Evolutionary conservation across 2,113 vertebrate genomes (phyloP), one percentile per base, ranked within the genome.

Genomic region (Zeus faber): DNA sequence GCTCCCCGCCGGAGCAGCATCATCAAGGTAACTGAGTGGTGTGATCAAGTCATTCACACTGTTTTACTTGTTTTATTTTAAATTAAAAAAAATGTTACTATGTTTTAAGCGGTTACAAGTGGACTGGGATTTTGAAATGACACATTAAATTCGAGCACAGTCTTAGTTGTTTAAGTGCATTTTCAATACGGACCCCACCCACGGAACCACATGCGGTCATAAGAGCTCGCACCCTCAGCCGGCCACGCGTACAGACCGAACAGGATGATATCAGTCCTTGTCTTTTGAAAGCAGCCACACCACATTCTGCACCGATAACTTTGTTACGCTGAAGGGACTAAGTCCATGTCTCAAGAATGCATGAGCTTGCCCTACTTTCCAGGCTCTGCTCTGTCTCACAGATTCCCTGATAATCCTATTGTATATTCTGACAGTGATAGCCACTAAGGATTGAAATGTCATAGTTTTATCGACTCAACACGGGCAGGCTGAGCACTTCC

Each of bases 1-100:
- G 91, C 94, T 18, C 95, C 95, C 0, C 82, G 96, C 25, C 85
- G 96, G 54, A 98, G 96, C 89, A 98, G 96, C 83, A 98, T 98
- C 79, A 98, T 98, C 27, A 98, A 97, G 94, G 96, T 97, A 81
- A 54, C 6, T 17, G 21, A 43, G 20, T 43, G 29, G 13, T 33
- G 29, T 33, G 29, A 7, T 33, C 29, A 7, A 33, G 29, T 33
- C 13, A 33, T 33, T 33, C 8, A 33, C 0, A 3, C 6, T 33
- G 13, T 7, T 33, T 33, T 33, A 33, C 29, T 33, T 33, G 13
- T 13, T 33, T 33, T 1, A 2, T 33, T 33, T n/a, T 31, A 2
- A 31, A 31, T 31, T 33, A 33, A 2, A 33, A 3, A 3, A 33
- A 13, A 7, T 33, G 13, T 33, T 33, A 13, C 29, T 33, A 13